These are phyloP conservation scores for Clinocottus analis DNA, from an alignment of 2,113 vertebrate genomes.

Conservation along the genomic window DNA sequence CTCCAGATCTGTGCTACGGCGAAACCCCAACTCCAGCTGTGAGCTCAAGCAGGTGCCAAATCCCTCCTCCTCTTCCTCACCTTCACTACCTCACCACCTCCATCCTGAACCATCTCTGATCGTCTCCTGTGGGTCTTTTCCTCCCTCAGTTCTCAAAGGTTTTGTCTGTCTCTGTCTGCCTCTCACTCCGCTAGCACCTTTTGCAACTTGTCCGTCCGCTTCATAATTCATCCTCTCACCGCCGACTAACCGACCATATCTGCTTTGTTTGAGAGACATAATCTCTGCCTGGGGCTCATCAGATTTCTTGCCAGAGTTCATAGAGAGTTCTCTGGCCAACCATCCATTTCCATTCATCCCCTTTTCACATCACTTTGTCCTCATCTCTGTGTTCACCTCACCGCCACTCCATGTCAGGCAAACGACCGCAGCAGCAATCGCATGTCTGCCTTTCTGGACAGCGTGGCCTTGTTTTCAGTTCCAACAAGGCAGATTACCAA, in stretches of 20 bases:
- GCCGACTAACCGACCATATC: constrained; percentile 29
- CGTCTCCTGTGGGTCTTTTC: constrained; percentile 8
- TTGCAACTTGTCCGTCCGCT: constrained; percentile 14
- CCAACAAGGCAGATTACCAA: constrained; percentile 86
- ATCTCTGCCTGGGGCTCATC: constrained; percentile 35
- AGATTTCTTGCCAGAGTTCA: constrained; percentile 35
- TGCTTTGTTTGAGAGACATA: constrained; percentile 24
- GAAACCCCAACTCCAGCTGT: constrained; percentile 89
- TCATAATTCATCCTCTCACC: constrained; percentile 36
- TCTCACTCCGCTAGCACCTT: constrained; percentile 24
- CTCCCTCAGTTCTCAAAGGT: constrained; percentile 14
- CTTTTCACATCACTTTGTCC: constrained; percentile 68
- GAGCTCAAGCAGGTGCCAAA: constrained; percentile 94
- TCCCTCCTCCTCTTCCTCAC: constrained; percentile 36
- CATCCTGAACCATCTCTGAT: constrained; percentile 31
- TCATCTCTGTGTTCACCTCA: constrained; percentile 75
- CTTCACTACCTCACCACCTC: constrained; percentile 40
- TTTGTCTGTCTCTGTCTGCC: constrained; percentile 22
- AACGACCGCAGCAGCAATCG: constrained; percentile 87
- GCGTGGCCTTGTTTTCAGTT: constrained; percentile 82
- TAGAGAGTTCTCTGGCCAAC: constrained; percentile 43
- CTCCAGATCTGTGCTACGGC: constrained; percentile 90
- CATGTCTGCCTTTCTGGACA: constrained; percentile 91
- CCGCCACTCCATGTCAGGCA: constrained; percentile 83
- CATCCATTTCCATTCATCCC: constrained; percentile 59